These are phyloP conservation scores for Prochilodus magdalenae DNA, from an alignment of 2,113 vertebrate species.

Conservation along the genomic window DNA sequence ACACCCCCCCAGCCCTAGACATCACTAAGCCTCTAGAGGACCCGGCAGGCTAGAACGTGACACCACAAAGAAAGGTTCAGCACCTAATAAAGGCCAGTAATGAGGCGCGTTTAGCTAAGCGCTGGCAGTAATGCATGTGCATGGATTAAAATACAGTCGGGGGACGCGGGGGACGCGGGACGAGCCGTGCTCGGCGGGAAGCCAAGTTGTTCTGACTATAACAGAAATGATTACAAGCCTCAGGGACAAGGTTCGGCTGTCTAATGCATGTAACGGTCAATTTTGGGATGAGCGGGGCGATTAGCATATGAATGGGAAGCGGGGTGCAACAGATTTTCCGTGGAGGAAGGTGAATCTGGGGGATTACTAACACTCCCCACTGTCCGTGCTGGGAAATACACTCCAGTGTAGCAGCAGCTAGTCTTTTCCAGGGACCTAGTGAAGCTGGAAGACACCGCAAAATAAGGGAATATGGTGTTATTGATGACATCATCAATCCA, in stretches of 20 bases:
- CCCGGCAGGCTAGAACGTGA: neutral
- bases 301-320: constrained; percentile 29
- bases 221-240: constrained; percentile 3
- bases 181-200: neutral
- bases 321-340: constrained; percentile 14
- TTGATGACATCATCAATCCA: neutral
- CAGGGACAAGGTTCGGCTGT: constrained; percentile 12
- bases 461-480: no score
- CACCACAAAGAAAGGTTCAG: constrained; percentile 28
- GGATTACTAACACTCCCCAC: constrained; percentile 7
- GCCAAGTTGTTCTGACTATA: neutral
- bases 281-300: neutral
- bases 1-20: constrained; percentile 22
- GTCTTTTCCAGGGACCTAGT: no score
- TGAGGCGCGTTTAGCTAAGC: constrained; percentile 32
- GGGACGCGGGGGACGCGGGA: neutral
- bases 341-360: neutral
- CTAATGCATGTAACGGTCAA: constrained; percentile 3
- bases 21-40: constrained; percentile 8
- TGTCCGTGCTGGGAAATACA: neutral
- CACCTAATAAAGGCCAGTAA: constrained; percentile 35
- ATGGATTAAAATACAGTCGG: constrained; percentile 30
- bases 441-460: neutral
- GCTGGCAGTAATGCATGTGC: constrained; percentile 37
- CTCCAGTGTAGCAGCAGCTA: neutral